These are phyloP conservation scores for Diogma glabrata DNA, from an alignment of 2,888 invertebrate genomes.

Conservation along the genomic window DNA sequence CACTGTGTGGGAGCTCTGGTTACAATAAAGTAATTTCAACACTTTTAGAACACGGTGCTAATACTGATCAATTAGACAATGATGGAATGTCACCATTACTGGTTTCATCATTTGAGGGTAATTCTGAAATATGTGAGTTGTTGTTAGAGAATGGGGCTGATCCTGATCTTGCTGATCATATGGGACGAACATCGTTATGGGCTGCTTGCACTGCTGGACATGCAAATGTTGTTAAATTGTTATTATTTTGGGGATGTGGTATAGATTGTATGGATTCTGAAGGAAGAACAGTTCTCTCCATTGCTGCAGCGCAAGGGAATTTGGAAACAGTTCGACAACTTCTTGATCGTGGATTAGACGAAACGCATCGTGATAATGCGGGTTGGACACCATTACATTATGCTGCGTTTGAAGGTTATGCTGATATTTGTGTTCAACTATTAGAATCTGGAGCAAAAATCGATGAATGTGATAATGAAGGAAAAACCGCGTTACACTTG, in stretches of 20 bases:
- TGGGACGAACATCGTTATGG: conserved; percentile 78
- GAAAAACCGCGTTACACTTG: conserved; percentile 75
- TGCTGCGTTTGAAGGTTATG: conserved; percentile 77
- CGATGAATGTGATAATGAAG: conserved; percentile 84
- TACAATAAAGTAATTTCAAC: conserved; percentile 56
- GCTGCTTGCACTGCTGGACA: conserved; percentile 91
- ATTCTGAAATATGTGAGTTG: conserved; percentile 83
- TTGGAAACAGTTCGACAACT: conserved; percentile 82
- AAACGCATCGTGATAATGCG: conserved; percentile 82
- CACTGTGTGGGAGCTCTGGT: conserved; percentile 69
- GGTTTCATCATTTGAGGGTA: conserved; percentile 86
- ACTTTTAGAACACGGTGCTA: conserved; percentile 69
- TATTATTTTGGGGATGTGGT: conserved; percentile 92
- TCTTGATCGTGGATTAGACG: conserved; percentile 75
- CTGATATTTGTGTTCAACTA: conserved; percentile 34
- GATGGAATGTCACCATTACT: conserved; percentile 80
- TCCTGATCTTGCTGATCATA: conserved; percentile 72
- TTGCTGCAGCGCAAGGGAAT: conserved; percentile 75
- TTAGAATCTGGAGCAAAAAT: conserved; percentile 80
- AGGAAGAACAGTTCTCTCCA: conserved; percentile 79
- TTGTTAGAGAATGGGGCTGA: conserved; percentile 87
- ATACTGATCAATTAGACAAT: conserved; percentile 70
- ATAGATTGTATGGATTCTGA: conserved; percentile 91
- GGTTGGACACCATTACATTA: conserved; percentile 97
- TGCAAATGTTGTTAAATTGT: conserved; percentile 68